A percentile compares a stretch with the other conserved stretches of the same genome.
These are phyloP conservation scores for Sterrhoptilus dennistouni DNA, from an alignment of 2,113 vertebrate species.

Conservation along the genomic window DNA sequence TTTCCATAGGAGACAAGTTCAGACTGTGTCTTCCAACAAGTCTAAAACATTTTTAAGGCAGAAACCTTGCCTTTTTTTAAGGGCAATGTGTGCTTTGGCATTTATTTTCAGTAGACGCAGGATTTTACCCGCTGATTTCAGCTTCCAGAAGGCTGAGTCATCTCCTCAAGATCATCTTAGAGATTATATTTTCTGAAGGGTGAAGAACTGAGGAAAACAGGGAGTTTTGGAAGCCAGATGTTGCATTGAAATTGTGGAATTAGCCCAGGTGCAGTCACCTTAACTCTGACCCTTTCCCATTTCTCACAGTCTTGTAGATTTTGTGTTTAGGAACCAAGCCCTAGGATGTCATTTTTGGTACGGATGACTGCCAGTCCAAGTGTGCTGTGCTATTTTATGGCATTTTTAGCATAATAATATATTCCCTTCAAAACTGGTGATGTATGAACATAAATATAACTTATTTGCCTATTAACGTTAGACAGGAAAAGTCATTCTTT, in stretches of 20 bases:
- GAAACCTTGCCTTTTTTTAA: accelerated
- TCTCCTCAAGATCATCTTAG: not conserved
- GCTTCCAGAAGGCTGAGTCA: not conserved
- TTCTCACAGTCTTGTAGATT: not conserved
- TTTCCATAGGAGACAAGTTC: not conserved
- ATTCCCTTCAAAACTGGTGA: not conserved
- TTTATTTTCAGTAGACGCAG: not conserved
- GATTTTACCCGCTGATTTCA: not conserved
- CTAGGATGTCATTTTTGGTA: not conserved
- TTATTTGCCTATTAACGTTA: not conserved
- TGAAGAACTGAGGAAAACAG: not conserved
- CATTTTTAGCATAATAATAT: not conserved
- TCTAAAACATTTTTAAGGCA: not conserved
- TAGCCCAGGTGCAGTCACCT: not conserved
- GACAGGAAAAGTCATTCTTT: constrained; percentile 8
- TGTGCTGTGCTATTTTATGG: not conserved
- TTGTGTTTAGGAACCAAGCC: not conserved
- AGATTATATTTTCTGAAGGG: not conserved
- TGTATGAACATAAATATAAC: constrained; percentile 8
- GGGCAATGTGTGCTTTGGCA: not conserved
- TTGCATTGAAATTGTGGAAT: not conserved
- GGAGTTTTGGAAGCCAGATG: not conserved
- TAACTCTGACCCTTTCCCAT: not conserved
- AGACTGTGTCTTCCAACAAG: not conserved
- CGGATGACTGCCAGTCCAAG: not conserved